phyloP scores from a whole-genome alignment of 2,113 vertebrate genomes.

The Capricornis sumatraensis region DNA sequence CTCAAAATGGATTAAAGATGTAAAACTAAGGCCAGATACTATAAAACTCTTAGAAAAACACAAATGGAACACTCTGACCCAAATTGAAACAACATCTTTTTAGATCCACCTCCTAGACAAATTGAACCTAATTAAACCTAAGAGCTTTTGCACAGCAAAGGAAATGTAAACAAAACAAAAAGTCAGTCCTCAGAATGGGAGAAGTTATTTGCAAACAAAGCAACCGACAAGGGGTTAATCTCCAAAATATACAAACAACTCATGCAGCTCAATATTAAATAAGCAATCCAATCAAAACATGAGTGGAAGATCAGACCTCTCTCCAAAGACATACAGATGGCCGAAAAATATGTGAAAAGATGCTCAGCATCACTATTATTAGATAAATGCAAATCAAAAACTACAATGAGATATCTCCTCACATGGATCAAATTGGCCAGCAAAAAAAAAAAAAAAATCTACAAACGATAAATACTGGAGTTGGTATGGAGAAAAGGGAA shows the following conservation, averaged over 20 bases:
- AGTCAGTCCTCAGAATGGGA: background rate
- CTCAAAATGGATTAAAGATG: background rate
- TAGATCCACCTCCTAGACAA: background rate
- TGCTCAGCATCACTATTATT: background rate
- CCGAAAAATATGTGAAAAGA: background rate
- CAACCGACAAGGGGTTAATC: background rate
- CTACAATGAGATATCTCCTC: background rate
- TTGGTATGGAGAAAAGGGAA: background rate
- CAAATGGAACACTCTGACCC: background rate
- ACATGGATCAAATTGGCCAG: background rate
- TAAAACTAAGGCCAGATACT: background rate
- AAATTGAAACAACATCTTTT: background rate
- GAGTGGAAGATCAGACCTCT: background rate
- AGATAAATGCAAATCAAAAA: background rate
- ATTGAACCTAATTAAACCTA: background rate
- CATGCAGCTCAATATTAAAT: background rate
- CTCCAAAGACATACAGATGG: background rate
- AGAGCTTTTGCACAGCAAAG: background rate
- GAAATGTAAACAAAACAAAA: background rate
- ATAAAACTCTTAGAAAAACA: background rate
- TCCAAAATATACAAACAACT: background rate
- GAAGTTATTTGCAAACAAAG: background rate
- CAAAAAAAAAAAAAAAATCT: background rate
- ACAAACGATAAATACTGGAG: background rate
- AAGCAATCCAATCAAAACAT: background rate